These are phyloP conservation scores for Danio albolineatus DNA, from an alignment of 2,797 vertebrate species.

Conservation along the genomic window DNA sequence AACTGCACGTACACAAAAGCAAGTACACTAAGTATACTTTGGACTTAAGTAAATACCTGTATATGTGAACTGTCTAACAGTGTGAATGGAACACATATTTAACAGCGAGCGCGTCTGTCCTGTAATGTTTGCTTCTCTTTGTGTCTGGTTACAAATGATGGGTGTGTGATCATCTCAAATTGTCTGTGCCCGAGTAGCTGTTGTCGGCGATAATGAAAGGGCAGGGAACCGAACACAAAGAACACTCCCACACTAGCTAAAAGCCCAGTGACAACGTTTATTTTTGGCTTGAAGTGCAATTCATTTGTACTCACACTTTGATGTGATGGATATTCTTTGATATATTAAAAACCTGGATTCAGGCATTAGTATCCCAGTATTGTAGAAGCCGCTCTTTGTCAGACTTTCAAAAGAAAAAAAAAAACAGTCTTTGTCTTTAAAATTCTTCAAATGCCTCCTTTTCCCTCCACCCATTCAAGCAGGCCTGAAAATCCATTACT, in stretches of 20 bases:
- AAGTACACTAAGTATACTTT: no score
- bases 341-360: background rate
- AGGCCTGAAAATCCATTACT: slow-evolving; percentile 43
- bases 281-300: background rate
- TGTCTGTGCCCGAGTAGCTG: background rate
- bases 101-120: background rate
- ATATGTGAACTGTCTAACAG: no score
- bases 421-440: slow-evolving; percentile 12
- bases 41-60: no score
- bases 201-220: slow-evolving; percentile 19
- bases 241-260: slow-evolving; percentile 7
- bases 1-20: background rate
- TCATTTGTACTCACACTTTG: slow-evolving; percentile 3
- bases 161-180: slow-evolving; percentile 27
- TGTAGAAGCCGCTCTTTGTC: background rate
- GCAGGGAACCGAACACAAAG: slow-evolving; percentile 16
- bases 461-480: slow-evolving; percentile 26
- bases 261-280: background rate
- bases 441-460: slow-evolving; percentile 47
- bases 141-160: slow-evolving; percentile 16
- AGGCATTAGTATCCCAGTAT: background rate
- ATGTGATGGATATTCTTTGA: slow-evolving; percentile 22
- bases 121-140: background rate
- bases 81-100: background rate
- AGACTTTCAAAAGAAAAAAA: no score